phyloP scores from a whole-genome alignment of 2,888 invertebrate species.

The Mesoligia furuncula region DNA sequence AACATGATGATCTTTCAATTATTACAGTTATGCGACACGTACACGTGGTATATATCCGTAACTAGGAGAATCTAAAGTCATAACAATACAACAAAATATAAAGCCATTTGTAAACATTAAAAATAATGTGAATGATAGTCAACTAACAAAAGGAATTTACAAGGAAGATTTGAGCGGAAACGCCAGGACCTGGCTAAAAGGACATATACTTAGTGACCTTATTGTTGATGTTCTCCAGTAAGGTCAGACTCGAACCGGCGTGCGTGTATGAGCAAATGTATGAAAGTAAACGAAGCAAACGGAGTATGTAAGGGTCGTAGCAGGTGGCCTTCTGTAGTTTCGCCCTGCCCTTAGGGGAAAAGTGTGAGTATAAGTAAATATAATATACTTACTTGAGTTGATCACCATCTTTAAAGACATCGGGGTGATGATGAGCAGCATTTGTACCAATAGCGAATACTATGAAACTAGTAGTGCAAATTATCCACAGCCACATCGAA shows the following conservation, averaged over 20 bases:
- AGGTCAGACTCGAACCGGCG: not conserved
- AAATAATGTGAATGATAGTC: not conserved
- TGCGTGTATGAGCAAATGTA: not conserved
- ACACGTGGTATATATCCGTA: not conserved
- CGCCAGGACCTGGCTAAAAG: not conserved
- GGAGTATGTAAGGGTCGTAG: not conserved
- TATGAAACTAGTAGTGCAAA: constrained; percentile 89
- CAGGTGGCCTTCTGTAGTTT: not conserved
- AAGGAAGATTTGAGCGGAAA: not conserved
- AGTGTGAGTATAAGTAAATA: not conserved
- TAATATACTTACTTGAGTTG: constrained; percentile 87
- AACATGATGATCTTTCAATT: not conserved
- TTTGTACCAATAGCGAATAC: constrained; percentile 92
- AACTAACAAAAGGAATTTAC: not conserved
- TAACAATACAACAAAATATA: not conserved
- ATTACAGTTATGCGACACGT: not conserved
- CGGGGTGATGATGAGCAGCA: constrained; percentile 94
- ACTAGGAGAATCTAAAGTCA: not conserved
- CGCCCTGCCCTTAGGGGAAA: not conserved
- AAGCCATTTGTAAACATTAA: not conserved
- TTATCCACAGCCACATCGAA: constrained; percentile 90
- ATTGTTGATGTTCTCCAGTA: not conserved
- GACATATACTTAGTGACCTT: not conserved
- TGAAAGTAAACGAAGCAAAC: not conserved
- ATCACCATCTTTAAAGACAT: constrained; percentile 94